phyloP scores from a whole-genome alignment of 2,888 invertebrate genomes.

The Hypercompe scribonia region DNA sequence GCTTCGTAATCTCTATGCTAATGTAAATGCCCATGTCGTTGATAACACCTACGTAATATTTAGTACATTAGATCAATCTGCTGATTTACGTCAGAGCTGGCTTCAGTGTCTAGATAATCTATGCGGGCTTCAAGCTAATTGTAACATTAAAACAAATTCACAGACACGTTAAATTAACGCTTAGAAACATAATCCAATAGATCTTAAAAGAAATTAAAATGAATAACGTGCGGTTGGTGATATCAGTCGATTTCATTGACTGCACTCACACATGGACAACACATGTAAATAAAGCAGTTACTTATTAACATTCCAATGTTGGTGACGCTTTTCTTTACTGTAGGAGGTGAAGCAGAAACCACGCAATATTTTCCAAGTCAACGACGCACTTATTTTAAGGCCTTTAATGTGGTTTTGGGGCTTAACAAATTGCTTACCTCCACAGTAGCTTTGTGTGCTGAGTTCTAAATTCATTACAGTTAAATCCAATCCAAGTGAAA shows the following conservation, averaged over 20 bases:
- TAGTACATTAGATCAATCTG: constrained; percentile 84
- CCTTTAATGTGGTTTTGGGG: constrained; percentile 43
- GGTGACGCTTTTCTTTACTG: constrained; percentile 38
- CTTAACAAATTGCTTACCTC: constrained; percentile 35
- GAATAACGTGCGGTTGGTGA: constrained; percentile 35
- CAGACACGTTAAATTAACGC: constrained; percentile 65
- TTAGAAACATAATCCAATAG: constrained; percentile 59
- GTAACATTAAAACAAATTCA: constrained; percentile 69
- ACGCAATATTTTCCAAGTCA: constrained; percentile 30
- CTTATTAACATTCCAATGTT: constrained; percentile 30
- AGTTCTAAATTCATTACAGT: constrained; percentile 42
- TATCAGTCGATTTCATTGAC: constrained; percentile 38
- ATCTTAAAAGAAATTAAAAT: constrained; percentile 30
- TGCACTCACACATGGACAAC: constrained; percentile 38
- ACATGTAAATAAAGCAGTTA: constrained; percentile 42
- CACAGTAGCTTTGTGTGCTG: constrained; percentile 43
- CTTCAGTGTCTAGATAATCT: constrained; percentile 86
- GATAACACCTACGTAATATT: constrained; percentile 80
- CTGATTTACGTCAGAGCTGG: constrained; percentile 84
- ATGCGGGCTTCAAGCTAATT: constrained; percentile 85
- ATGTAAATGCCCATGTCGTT: constrained; percentile 84
- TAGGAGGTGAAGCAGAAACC: constrained; percentile 32
- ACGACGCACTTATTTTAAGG: constrained; percentile 32
- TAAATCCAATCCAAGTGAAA: constrained; percentile 39
- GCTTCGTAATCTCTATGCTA: constrained; percentile 86